Base-by-base conservation (phyloP, 2,113 vertebrate species). In the Cyanoramphus novaezelandiae region DNA sequence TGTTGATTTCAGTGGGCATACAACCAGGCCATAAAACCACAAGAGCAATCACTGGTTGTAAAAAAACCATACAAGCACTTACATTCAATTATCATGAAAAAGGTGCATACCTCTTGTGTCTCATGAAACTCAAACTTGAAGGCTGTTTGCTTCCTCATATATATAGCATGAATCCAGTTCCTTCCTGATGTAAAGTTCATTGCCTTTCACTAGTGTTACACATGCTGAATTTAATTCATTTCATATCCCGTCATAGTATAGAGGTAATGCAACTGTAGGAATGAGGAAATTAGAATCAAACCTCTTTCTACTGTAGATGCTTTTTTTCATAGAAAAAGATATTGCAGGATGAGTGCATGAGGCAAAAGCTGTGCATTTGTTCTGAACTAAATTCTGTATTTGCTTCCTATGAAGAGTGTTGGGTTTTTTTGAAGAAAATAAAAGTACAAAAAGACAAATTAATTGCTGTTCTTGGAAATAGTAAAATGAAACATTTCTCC, bases 41-140 rank as follows among this genome's bases (percentile, higher is more conserved):
- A 95, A 94, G 80, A 94, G 90, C 93, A 91, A 94, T 96, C 93
- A 89, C 92, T 96, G 92, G 92, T 92, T 96, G 96, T 96, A 96
- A 96, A 92, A 92, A 93, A 96, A 91, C 81, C 92, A 93, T 96
- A 89, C 95, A 94, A 96, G 91, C 93, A 97, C 92, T 94, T 96
- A 96, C 65, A 72, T 94, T 93, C 93, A 96, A 95, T 96, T 96
- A 95, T 86, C 96, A 96, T 97, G 95, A 95, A 95, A 97, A 96
- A 97, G 95, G 92, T 93, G 88, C 93, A 89, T 95, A 93, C 91
- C 93, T 96, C 96, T 94, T 91, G 95, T 94, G 96, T 96, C 95
- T 95, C 95, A 87, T 96, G 96, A 97, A 96, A 96, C 74, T 88
- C 39, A 69, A 71, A 87, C 81, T 92, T 95, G 95, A 95, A 96